Evolutionary conservation across 37 sponge, comb jelly and placozoan genomes (phyloP), one percentile per base, ranked within the genome.

Genomic region (Cliona cf. orientalis): DNA sequence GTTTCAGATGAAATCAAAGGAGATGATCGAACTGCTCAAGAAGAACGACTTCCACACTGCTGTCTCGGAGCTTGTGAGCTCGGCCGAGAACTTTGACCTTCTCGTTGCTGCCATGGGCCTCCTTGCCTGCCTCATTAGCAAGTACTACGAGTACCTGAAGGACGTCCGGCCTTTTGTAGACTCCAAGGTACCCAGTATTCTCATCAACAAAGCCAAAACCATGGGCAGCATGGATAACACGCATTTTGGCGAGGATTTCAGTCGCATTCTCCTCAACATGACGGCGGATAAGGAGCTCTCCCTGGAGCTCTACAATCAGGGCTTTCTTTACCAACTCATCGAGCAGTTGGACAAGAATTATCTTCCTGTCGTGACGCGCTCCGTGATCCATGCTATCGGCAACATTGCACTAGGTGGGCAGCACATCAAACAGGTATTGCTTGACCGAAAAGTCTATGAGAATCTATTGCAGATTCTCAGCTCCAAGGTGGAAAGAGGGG

Each of bases 321-420:
- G 81, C 29, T 89, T 45, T 61, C 45, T 85, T 49, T 78, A 85
- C 7, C n/a, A 75, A 28, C 63, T 93, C 28, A 32, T 81, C 3
- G 74, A 63, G 41, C 46, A 74, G 14, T 36, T 89, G 6, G 38
- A 56, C 12, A 39, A 71, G 0, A 38, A 76, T 5, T 76, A 65
- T 34, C 38, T 57, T 23, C 17, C 78, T 1, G 58, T 53, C 5
- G 45, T 93, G 36, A 41, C 46, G 23, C 37, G 90, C 21, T 28
- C 59, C 32, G 36, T 82, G 29, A 58, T 93, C 22, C 93, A 93
- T 74, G 89, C 90, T 11, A 64, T 89, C 5, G 93, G 93, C 33
- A 93, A 93, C 78, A 82, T 93, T 19, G 89, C 93, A 45, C 83
- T 93, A 2, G 64, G 77, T 22, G 82, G 93, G 0, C 90, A 88